Percentiles rank a stretch among this genome's conserved stretches.
Conservation (phyloP, 2,113 vertebrate species). For the Toxotes jaculatrix region DNA sequence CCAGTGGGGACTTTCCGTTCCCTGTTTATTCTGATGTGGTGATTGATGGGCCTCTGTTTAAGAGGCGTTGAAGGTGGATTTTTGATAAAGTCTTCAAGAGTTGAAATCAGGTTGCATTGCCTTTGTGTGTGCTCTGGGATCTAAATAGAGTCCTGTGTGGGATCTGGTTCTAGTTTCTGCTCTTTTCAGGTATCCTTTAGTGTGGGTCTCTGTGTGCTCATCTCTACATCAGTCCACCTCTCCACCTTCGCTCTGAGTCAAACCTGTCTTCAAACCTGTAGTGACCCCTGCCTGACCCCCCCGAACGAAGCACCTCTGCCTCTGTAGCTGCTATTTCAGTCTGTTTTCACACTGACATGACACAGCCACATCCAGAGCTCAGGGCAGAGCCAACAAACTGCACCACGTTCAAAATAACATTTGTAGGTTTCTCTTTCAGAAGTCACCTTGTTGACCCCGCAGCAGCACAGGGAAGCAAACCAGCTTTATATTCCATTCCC, state of each 20-base stretch:
- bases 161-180: background rate
- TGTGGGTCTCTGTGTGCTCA: too few relatives aligned
- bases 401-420: background rate
- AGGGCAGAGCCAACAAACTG: background rate
- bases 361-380: background rate
- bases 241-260: too few relatives aligned
- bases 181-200: too few relatives aligned
- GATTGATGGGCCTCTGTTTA: too few relatives aligned
- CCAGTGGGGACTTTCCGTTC: too few relatives aligned
- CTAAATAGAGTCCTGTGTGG: too few relatives aligned
- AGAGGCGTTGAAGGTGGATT: too few relatives aligned
- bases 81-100: too few relatives aligned
- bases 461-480: background rate
- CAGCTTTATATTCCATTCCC: background rate
- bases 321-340: background rate
- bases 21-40: too few relatives aligned
- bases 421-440: background rate
- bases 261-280: too few relatives aligned
- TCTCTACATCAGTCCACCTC: too few relatives aligned
- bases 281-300: background rate
- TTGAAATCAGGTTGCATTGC: background rate
- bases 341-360: constrained; percentile 1
- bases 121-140: background rate
- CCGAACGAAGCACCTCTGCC: background rate
- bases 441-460: background rate